Base-by-base conservation (phyloP, 1,140 invertebrate species). In the Drosophila kurseongensis region DNA sequence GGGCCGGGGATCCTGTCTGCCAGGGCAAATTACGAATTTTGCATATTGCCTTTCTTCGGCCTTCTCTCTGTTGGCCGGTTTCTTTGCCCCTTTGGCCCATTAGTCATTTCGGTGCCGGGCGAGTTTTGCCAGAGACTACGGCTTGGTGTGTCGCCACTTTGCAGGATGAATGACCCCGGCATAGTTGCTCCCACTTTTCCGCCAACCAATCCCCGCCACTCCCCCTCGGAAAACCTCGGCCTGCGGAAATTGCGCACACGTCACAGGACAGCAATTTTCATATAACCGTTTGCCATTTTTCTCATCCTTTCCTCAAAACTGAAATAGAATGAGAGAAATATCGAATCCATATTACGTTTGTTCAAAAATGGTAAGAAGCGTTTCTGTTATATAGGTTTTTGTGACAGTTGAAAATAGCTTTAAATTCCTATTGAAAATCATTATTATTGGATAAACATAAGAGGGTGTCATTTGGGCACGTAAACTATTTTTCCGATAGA, bases 71-170 rank as follows among this genome's bases (percentile, higher is more conserved):
- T 18, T 60, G 23, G 23, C n/a, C 18, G 16, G 55, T 14, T 42
- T 7, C 52, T 36, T 42, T 42, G 48, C 55, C 75, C 57, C 63
- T 59, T 77, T 63, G 75, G 32, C 38, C 82, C 79, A 88, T 88
- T 88, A 83, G 83, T 88, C 84, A 88, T 89, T 85, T 85, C 6
- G 74, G 66, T 29, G 82, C 66, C 75, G 62, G 62, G 54, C 29
- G 47, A 29, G 47, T 48, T 48, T 48, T 7, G 48, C 27, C 27
- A 4, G 42, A 12, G 41, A 18, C 62, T 57, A 76, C 36, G 65
- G 71, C 75, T 88, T 86, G 83, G 83, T 86, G 79, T 88, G 83
- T 88, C 84, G 79, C 83, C 83, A 88, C 83, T 88, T 89, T 89
- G 80, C 83, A 88, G 83, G 83, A 88, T 88, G 84, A 89, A 88